Base-by-base conservation (phyloP, 2,797 vertebrate species). In the Phalanger gymnotis region DNA sequence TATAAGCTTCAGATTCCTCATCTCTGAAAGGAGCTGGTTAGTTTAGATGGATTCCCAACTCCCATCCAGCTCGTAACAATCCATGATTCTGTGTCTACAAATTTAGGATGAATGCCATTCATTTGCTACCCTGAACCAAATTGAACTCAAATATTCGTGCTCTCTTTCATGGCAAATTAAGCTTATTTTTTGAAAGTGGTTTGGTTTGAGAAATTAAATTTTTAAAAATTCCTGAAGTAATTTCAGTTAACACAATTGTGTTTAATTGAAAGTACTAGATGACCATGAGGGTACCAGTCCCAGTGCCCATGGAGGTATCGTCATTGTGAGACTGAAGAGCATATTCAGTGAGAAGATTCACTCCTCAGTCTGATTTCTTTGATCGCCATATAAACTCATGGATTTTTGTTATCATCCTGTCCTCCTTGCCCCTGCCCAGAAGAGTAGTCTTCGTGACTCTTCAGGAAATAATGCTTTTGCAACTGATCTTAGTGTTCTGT, bases 31-130 rank as follows among this genome's bases (percentile, higher is more conserved):
- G 93, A 92, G 56, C 53, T 81, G 94, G 34, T n/a, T 14, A 14
- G 34, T 19, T 51, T 52, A 25, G 51, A 27, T 61, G 34, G 27
- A 54, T 93, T 93, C n/a, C 92, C 34, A 93, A 22, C 27, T 34
- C n/a, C 90, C 34, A 91, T 22, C 34, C n/a, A 22, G n/a, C 5
- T 73, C 16, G 16, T 40, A 73, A 73, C 19, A 22, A n/a, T 40
- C 40, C 66, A 9, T 11, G 40, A 51, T 57, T 91, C 89, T 96
- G 1, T 73, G 94, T 27, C 91, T 94, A 93, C 30, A 92, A 53
- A 13, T 13, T 61, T 96, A 0, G 0, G 10, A 10, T 47, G 73
- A 47, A 27, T 12, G 7, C 27, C 66, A 81, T 81, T 47, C 25
- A 87, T 47, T 87, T 87, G 73, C 40, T 87, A 25, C 19, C 3